Conservation (phyloP, 2,797 vertebrate species). For the Chaunax sp. region DNA sequence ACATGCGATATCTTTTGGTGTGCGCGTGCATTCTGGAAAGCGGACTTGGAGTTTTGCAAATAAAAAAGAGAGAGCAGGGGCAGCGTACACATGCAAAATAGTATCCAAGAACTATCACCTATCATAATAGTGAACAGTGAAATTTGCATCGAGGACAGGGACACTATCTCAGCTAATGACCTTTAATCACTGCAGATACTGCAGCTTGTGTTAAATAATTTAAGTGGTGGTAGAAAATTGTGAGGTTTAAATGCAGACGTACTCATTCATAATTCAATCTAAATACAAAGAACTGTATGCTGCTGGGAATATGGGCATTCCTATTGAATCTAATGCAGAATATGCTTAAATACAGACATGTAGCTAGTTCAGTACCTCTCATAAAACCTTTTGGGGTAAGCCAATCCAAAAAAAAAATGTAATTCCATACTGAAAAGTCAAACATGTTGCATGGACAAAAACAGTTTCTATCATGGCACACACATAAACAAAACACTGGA, state of each 20-base stretch:
- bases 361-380: background rate
- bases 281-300: background rate
- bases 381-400: background rate
- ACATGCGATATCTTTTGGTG: conserved; percentile 53
- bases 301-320: background rate
- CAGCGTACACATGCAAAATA: conserved; percentile 15
- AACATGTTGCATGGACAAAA: conserved; percentile 44
- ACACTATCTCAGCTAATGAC: background rate
- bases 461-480: conserved; percentile 25
- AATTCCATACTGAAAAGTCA: conserved; percentile 12
- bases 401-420: conserved; percentile 12
- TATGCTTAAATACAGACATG: background rate
- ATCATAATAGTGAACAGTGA: conserved; percentile 2
- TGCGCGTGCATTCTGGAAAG: conserved; percentile 51
- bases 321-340: background rate
- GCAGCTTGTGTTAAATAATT: background rate
- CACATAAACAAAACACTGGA: conserved; percentile 17
- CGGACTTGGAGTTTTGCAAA: conserved; percentile 26
- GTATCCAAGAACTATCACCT: conserved; percentile 8
- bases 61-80: conserved; percentile 12
- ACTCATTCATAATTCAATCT: conserved; percentile 1
- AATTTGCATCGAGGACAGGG: conserved; percentile 1
- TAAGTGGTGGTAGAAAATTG: conserved; percentile 10
- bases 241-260: background rate
- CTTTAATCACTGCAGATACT: conserved; percentile 5